These are phyloP conservation scores for Leucoraja ocellata DNA, from an alignment of 2,797 vertebrate genomes.

Conservation along the genomic window DNA sequence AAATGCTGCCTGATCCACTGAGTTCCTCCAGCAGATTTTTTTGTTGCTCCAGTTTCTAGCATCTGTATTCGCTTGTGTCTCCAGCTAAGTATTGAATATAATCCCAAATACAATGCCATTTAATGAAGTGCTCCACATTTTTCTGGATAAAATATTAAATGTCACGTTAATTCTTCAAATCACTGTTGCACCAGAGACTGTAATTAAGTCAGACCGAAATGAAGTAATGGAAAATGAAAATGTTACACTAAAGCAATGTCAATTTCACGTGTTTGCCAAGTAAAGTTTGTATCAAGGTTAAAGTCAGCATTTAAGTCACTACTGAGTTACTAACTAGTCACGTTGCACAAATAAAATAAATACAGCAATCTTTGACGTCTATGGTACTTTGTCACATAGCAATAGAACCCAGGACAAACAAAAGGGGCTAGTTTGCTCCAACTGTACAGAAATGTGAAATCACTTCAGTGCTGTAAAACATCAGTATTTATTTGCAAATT, in stretches of 20 bases:
- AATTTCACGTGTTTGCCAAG: neutral
- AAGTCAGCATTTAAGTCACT: neutral
- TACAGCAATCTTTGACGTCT: neutral
- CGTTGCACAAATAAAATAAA: conserved; percentile 6
- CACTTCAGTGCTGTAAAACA: neutral
- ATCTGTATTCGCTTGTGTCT: no score
- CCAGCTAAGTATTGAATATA: neutral
- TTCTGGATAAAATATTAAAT: neutral
- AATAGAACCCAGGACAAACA: neutral
- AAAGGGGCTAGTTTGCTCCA: neutral
- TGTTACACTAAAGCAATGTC: neutral
- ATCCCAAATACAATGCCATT: neutral
- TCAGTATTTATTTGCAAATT: neutral
- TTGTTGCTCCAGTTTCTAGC: no score
- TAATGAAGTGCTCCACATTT: neutral
- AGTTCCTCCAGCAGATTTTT: no score
- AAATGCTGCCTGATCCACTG: no score
- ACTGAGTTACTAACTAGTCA: neutral
- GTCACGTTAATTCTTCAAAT: neutral
- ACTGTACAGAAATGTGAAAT: neutral
- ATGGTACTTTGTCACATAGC: neutral
- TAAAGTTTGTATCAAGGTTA: conserved; percentile 1
- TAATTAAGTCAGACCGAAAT: neutral
- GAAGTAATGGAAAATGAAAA: neutral
- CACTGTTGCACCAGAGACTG: neutral